A percentile compares a stretch with the other conserved stretches of the same genome.
Evolutionary conservation across 2,797 vertebrate species (phyloP).

Genomic region (Enteromius unitaeniatus): DNA sequence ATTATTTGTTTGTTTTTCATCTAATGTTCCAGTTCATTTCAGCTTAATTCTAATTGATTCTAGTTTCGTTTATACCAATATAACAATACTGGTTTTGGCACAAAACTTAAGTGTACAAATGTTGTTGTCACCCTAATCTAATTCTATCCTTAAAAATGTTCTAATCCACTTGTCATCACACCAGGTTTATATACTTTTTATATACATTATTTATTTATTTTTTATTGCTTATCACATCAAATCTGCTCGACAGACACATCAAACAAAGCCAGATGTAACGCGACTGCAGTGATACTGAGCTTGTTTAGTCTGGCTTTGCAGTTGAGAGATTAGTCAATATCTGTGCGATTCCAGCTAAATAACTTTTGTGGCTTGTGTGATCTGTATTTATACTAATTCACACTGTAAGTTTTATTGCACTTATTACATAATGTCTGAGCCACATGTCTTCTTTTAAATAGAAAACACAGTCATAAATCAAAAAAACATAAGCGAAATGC

Average conservation of each 20-base stretch:
- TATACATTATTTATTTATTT: background rate
- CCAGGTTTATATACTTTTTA: background rate
- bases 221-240: slow-evolving; percentile 1
- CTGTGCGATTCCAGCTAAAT: slow-evolving; percentile 28
- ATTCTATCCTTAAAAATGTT: background rate
- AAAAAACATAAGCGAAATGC: background rate
- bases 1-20: background rate
- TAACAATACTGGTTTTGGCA: background rate
- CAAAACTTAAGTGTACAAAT: background rate
- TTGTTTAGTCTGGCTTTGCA: slow-evolving; percentile 25
- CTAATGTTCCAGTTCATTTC: background rate
- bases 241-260: slow-evolving; percentile 29
- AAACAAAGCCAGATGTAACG: slow-evolving; percentile 40
- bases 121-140: background rate
- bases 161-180: background rate
- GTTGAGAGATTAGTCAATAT: slow-evolving; percentile 28
- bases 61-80: too few relatives aligned
- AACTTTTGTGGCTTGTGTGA: slow-evolving; percentile 15
- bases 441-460: slow-evolving; percentile 19
- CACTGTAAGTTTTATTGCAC: slow-evolving; percentile 19
- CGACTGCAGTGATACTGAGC: slow-evolving; percentile 14
- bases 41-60: too few relatives aligned
- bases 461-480: background rate
- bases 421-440: slow-evolving; percentile 1
- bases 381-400: slow-evolving; percentile 6